Conservation (phyloP, 1,140 invertebrate species). For the Grapholita molesta region DNA sequence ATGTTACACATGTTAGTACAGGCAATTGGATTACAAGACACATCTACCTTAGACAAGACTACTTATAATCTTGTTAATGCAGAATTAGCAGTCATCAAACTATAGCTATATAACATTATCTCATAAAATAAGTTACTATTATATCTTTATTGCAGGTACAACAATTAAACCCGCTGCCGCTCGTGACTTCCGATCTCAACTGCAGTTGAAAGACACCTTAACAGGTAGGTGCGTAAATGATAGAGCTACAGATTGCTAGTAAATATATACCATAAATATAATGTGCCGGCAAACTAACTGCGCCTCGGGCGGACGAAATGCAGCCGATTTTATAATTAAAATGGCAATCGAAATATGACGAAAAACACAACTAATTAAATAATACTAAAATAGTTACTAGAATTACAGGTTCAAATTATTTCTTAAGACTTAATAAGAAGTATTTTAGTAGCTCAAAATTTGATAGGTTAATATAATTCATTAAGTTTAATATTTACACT, state of each 20-base stretch:
- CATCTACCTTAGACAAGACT: too few relatives aligned
- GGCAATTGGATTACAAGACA: too few relatives aligned
- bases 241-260: slow-evolving; percentile 9
- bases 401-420: too few relatives aligned
- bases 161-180: neutral
- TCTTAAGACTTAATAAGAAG: too few relatives aligned
- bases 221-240: slow-evolving; percentile 9
- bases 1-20: too few relatives aligned
- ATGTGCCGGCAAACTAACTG: neutral
- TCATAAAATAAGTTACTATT: too few relatives aligned
- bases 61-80: too few relatives aligned
- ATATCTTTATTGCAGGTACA: neutral
- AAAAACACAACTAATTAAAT: neutral
- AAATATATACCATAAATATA: slow-evolving; percentile 8
- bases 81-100: too few relatives aligned
- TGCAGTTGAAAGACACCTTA: slow-evolving; percentile 1
- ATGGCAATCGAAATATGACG: neutral
- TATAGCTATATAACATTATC: too few relatives aligned
- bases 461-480: too few relatives aligned
- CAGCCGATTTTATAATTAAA: slow-evolving; percentile 11
- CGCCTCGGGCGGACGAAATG: neutral
- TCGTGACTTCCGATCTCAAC: neutral
- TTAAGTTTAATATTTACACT: too few relatives aligned
- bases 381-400: neutral
- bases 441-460: too few relatives aligned